Base-by-base conservation (phyloP, 2,113 vertebrate species). In the Heliornis fulica region DNA sequence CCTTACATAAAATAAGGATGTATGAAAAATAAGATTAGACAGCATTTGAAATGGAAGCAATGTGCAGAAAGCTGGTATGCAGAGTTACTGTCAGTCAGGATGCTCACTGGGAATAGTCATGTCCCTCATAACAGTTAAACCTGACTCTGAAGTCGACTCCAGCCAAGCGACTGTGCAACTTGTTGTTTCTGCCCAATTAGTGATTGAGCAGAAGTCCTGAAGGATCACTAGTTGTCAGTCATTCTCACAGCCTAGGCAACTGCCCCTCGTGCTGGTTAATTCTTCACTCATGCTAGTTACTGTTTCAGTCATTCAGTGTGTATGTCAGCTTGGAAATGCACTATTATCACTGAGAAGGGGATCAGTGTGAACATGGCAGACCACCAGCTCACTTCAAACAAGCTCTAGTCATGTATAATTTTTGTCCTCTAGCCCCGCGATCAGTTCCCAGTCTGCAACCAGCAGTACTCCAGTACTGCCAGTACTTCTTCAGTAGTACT, bases 1-100 rank as follows among this genome's bases (percentile, higher is more conserved):
- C 81, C 28, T n/a, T 22, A 51, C 28, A 87, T 93, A 77, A 66
- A 90, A 56, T 18, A 83, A 31, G 17, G 5, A 71, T 9, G 34
- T 48, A 90, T 53, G 70, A 93, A 93, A 90, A 88, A 79, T 74
- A 78, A 69, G 69, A 89, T 75, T 46, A 84, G 57, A 66, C 56
- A 65, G 84, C 45, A 88, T 72, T 45, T 90, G 56, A 80, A 87
- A 89, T 29, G 46, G 40, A 80, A 15, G 4, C 46, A 82, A 56
- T 41, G 4, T 79, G n/a, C 51, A 88, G 84, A 89, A 87, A 74
- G 54, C 64, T 87, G 84, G 41, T 84, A 93, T 83, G 26, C 19
- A 66, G 45, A 79, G 87, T 75, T 89, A 86, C 83, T 56, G 65
- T 69, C 90, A 88, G 53, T 63, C 66, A 71, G 59, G 60, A 68